Evolutionary conservation across 2,888 invertebrate species (phyloP).

Genomic region (Brenthis ino): DNA sequence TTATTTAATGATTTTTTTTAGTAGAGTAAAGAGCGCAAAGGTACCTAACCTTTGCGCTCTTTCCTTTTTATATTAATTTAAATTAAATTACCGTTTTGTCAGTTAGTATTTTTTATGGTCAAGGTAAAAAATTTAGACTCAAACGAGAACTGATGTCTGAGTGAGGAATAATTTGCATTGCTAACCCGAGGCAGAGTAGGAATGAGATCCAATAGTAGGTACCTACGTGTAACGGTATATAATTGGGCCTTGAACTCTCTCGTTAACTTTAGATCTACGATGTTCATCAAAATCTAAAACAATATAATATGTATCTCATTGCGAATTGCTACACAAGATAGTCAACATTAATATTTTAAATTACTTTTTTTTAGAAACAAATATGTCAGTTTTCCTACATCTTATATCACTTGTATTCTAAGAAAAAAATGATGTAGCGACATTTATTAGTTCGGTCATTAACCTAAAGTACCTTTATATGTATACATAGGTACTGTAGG

Average conservation of each 20-base stretch:
- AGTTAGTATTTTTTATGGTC: neutral
- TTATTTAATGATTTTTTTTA: no score
- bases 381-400: no score
- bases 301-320: neutral
- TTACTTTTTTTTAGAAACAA: neutral
- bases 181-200: constrained; percentile 34
- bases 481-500: constrained; percentile 40
- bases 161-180: constrained; percentile 32
- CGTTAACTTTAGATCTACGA: constrained; percentile 14
- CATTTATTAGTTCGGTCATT: neutral
- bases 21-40: no score
- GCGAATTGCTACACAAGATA: neutral
- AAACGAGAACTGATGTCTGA: neutral
- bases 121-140: neutral
- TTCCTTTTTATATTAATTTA: no score
- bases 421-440: neutral
- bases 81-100: no score
- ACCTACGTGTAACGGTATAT: constrained; percentile 39
- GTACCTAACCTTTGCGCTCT: no score
- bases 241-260: constrained; percentile 40
- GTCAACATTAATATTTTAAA: neutral
- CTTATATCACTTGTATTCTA: neutral
- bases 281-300: constrained; percentile 13
- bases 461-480: neutral
- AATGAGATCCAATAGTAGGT: constrained; percentile 31